These are phyloP conservation scores for Muscicapa adusta DNA, from an alignment of 2,113 vertebrate species.

Conservation along the genomic window DNA sequence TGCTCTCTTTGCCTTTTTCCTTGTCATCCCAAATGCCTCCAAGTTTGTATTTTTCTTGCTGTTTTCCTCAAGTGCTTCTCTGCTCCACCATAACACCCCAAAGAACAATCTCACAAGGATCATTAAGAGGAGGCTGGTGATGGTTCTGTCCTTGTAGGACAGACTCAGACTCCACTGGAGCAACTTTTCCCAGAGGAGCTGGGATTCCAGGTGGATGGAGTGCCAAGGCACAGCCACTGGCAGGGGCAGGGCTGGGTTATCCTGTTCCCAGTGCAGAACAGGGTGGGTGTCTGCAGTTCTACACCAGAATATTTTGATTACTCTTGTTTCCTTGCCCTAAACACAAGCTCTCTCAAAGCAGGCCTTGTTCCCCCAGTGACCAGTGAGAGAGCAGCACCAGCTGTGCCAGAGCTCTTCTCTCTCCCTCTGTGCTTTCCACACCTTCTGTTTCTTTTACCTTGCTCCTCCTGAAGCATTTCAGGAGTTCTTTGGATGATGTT, in stretches of 20 bases:
- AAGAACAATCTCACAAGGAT: neutral
- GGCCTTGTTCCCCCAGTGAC: neutral
- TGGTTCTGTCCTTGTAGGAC: neutral
- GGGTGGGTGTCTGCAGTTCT: neutral
- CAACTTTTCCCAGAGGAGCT: neutral
- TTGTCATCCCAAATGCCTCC: neutral
- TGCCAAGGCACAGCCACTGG: rapidly evolving
- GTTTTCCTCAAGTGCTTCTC: neutral
- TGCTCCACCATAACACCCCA: neutral
- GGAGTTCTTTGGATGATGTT: slow-evolving; percentile 25
- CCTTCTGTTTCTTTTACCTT: slow-evolving; percentile 67
- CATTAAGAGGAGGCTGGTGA: neutral
- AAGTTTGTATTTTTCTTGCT: neutral
- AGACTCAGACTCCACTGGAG: neutral
- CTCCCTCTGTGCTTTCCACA: neutral
- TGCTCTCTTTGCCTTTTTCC: neutral
- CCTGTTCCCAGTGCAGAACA: neutral
- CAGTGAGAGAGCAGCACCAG: neutral
- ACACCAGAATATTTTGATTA: neutral
- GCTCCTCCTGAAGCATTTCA: slow-evolving; percentile 74
- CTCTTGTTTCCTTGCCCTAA: neutral
- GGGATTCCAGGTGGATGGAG: neutral
- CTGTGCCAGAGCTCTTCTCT: neutral
- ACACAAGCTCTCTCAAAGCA: rapidly evolving
- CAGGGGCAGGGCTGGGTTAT: rapidly evolving